phyloP scores from a whole-genome alignment of 2,888 invertebrate species.

The Thysanoteuthis rhombus region DNA sequence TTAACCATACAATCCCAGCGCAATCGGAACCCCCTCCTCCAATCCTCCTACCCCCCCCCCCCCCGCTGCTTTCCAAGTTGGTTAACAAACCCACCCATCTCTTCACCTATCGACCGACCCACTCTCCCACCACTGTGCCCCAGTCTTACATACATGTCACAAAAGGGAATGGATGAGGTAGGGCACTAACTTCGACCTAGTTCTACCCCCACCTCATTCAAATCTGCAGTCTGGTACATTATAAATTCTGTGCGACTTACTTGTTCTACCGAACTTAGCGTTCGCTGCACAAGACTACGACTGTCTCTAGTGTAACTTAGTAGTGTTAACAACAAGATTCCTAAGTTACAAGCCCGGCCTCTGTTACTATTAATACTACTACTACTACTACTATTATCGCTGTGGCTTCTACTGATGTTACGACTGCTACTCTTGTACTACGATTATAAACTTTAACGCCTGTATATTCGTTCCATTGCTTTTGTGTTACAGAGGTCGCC shows the following conservation, averaged over 20 bases:
- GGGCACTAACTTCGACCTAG: not conserved
- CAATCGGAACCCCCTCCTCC: not conserved
- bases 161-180: not conserved
- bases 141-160: not conserved
- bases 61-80: too few relatives aligned
- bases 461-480: not conserved
- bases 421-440: not conserved
- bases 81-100: not conserved
- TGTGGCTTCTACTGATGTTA: not conserved
- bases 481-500: not conserved
- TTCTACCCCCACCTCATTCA: not conserved
- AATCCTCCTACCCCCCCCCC: too few relatives aligned
- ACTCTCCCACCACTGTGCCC: not conserved
- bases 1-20: not conserved
- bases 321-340: not conserved
- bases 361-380: not conserved
- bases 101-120: not conserved
- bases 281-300: not conserved
- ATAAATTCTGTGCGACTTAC: not conserved
- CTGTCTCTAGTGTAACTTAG: not conserved
- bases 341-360: not conserved
- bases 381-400: not conserved
- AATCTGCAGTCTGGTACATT: not conserved
- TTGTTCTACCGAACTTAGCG: not conserved
- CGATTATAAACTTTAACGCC: not conserved